phyloP scores from a whole-genome alignment of 2,113 vertebrate genomes.

The Nothocercus julius region DNA sequence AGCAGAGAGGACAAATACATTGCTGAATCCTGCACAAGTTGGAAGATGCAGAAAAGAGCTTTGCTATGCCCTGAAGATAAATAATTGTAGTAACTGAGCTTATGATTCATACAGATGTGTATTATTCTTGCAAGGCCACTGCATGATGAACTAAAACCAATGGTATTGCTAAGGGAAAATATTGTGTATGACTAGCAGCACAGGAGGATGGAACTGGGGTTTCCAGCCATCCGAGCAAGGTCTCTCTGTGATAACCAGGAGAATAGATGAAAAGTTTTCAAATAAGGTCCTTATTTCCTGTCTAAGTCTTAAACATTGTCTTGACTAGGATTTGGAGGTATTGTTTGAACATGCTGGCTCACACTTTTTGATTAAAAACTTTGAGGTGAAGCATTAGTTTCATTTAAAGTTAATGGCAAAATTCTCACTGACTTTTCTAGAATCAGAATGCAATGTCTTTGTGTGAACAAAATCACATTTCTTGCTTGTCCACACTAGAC shows the following conservation, averaged over 20 bases:
- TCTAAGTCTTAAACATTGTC: not conserved
- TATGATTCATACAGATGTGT: not conserved
- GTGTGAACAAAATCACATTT: conserved; percentile 20
- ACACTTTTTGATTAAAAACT: conserved; percentile 62
- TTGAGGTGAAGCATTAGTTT: conserved; percentile 34
- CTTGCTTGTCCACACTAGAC: conserved; percentile 6
- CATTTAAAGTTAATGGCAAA: conserved; percentile 41
- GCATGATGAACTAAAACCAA: not conserved
- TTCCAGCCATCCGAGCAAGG: not conserved
- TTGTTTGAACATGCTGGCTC: conserved; percentile 56
- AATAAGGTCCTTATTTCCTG: not conserved
- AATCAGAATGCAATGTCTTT: conserved; percentile 7
- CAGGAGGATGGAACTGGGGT: not conserved
- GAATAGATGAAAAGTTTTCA: not conserved
- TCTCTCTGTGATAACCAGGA: not conserved
- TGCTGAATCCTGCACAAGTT: not conserved
- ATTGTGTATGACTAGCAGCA: not conserved
- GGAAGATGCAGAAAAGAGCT: not conserved
- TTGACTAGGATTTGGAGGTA: not conserved
- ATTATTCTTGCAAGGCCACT: not conserved
- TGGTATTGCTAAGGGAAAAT: not conserved
- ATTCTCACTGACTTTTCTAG: conserved; percentile 48
- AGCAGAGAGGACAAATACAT: not conserved
- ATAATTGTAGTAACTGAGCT: not conserved
- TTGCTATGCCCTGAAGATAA: not conserved